Evolutionary conservation across 53 echinoderm and acorn worm genomes (phyloP), one percentile per base, ranked within the genome.

Genomic region (Crossaster papposus): DNA sequence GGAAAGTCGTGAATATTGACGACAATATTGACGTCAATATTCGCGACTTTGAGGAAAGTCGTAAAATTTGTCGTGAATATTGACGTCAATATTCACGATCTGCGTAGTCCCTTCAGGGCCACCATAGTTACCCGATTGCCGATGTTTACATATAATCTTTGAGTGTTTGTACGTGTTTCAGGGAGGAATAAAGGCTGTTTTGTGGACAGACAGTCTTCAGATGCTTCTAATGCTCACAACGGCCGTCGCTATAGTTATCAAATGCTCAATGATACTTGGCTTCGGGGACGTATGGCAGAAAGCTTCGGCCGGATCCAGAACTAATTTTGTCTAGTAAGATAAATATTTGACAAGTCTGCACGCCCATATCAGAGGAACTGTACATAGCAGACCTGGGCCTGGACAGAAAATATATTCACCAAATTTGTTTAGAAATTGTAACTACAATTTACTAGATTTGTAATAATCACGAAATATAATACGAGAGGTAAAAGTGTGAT

Each of bases 121-220:
- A 68, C 9, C 68, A n/a, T 10, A 28, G 5, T n/a, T 28, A 68
- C 23, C 6, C 12, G n/a, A n/a, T n/a, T 30, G 29, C 34, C 29
- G 31, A 72, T 72, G 6, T 23, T 10, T 72, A 18, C 31, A 30
- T 34, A 4, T 18, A 20, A 0, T 20, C 36, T 24, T 35, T 14
- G 2, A 3, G 0, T 74, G 15, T 34, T 74, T 36, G 11, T 26
- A 26, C 11, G 28, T 62, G 52, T 54, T 30, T 14, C 14, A 86
- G 86, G 86, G 86, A 30, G 86, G 86, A 22, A 86, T 86, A 34
- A 74, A 75, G 30, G 86, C 86, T 9, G 86, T 86, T 8, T 35
- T 86, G 58, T 86, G 86, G 86, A 75, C 86, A 4, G 86, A 86
- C 86, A 86, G 54, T 53, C 77, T 86, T 2, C 86, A 86, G 24